Evolutionary conservation across 2,888 invertebrate species (phyloP), one percentile per base, ranked within the genome.

Genomic region (Acrobasis suavella): DNA sequence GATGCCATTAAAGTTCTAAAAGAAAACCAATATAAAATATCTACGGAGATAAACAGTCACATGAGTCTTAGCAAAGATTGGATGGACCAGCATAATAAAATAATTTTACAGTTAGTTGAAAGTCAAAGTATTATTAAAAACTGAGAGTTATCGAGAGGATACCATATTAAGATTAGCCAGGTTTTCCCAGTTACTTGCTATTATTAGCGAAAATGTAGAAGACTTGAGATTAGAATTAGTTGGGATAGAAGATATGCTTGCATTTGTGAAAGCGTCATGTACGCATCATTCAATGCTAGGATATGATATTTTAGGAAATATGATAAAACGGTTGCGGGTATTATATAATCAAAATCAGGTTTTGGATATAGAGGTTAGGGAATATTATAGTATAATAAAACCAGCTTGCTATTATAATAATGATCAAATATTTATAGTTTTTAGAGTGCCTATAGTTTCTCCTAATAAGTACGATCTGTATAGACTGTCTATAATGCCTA

Each of bases 171-270:
- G n/a, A n/a, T n/a, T n/a, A n/a, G 22, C 22, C 3, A 22, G 3
- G 3, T 22, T 22, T 22, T 1, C 22, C 1, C 22, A 22, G 22
- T 3, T 22, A 22, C 22, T 22, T 1, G 22, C 22, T 38, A 65
- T 69, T 37, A 58, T 66, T 39, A 62, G 52, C 1, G 67, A 71
- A 54, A 69, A 69, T 50, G 50, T 64, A 15, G 67, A 68, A 8
- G 68, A 67, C 8, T 14, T 71, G 3, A 50, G 51, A 17, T 12
- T 22, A 54, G 67, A 71, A 50, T 38, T 71, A 62, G 58, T 63
- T 54, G 65, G 65, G 58, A 58, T 67, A 65, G 69, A 69, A 63
- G 66, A 71, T 66, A 65, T 58, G 10, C 55, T 68, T 64, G 68
- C 64, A 50, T 69, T 71, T 62, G 68, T 64, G 50, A 65, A 49